These are phyloP conservation scores for Cirrhinus mrigala DNA, from an alignment of 2,797 vertebrate genomes.

Conservation along the genomic window DNA sequence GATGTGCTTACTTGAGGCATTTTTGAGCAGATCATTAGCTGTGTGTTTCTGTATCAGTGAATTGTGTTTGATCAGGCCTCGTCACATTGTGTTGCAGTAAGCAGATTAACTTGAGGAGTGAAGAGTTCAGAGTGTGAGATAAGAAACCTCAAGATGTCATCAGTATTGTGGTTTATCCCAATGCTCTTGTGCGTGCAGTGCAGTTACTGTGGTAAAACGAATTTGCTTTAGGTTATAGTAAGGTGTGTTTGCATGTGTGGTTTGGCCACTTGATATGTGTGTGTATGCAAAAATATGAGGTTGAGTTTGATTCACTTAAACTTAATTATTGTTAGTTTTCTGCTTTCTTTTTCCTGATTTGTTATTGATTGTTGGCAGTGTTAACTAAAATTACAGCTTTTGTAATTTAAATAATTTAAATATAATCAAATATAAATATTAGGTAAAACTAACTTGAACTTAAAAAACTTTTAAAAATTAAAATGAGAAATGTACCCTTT, in stretches of 20 bases:
- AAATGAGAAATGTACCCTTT: not conserved
- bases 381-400: not conserved
- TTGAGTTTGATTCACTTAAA: conserved; percentile 16
- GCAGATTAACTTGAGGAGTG: conserved; percentile 32
- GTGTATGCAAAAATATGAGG: not conserved
- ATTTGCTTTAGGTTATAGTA: not conserved
- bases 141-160: conserved; percentile 39
- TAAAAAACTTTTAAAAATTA: not conserved
- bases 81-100: conserved; percentile 42
- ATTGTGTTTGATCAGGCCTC: conserved; percentile 41
- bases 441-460: too few species aligned
- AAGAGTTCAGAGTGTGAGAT: conserved; percentile 38
- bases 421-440: not conserved
- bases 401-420: not conserved
- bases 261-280: not conserved
- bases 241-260: not conserved
- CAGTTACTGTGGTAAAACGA: not conserved
- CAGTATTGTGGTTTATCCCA: conserved; percentile 16
- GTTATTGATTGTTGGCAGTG: conserved; percentile 2
- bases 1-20: not conserved
- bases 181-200: not conserved
- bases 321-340: not conserved
- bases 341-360: conserved; percentile 52
- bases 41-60: not conserved
- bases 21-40: conserved; percentile 37